Conservation (phyloP, 2,888 invertebrate species). For the Antheraea yamamai region DNA sequence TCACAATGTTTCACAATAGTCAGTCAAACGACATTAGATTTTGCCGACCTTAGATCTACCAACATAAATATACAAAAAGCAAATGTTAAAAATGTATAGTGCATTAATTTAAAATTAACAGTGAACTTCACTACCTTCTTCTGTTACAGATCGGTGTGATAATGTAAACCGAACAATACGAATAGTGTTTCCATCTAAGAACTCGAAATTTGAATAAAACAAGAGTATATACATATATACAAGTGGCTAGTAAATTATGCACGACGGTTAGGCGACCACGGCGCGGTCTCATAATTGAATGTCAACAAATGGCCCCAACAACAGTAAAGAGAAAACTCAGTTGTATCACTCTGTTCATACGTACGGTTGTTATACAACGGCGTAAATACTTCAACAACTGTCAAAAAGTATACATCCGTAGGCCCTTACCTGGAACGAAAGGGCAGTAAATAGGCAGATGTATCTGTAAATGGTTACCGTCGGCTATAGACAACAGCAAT, state of each 20-base stretch:
- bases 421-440: no score
- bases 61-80: background rate
- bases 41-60: no score
- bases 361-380: background rate
- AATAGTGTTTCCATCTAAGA: background rate
- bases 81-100: background rate
- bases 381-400: no score
- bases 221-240: conserved; percentile 27
- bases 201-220: background rate
- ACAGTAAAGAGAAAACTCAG: background rate
- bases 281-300: conserved; percentile 42
- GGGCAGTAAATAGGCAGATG: no score
- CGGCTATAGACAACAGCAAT: no score
- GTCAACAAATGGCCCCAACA: conserved; percentile 34
- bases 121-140: background rate
- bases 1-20: no score
- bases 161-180: background rate
- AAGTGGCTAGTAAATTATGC: conserved; percentile 40
- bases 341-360: background rate
- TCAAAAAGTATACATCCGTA: no score
- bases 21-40: no score
- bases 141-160: background rate
- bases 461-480: no score
- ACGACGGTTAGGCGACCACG: conserved; percentile 19
- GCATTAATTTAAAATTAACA: background rate